Conservation (phyloP, 2,113 vertebrate genomes). For the Mungos mungo region DNA sequence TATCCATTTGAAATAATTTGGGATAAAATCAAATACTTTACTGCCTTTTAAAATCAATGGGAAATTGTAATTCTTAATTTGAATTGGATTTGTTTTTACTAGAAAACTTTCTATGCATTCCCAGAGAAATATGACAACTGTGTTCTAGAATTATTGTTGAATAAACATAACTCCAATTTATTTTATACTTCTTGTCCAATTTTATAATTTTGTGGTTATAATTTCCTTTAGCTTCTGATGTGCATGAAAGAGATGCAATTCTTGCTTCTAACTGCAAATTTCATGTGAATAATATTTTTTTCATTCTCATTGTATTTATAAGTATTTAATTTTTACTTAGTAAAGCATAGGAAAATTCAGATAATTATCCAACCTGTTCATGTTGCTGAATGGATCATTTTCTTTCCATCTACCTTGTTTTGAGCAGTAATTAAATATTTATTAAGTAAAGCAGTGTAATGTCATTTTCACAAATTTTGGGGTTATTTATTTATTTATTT, state of each 20-base stretch:
- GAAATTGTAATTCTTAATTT: not conserved
- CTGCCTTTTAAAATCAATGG: not conserved
- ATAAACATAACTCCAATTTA: not conserved
- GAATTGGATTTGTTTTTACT: not conserved
- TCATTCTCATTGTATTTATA: not conserved
- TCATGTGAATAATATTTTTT: not conserved
- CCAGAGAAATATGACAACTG: not conserved
- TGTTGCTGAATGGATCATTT: not conserved
- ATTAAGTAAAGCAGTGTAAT: not conserved
- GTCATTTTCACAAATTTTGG: not conserved
- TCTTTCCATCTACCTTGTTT: not conserved
- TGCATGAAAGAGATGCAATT: not conserved
- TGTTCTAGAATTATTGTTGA: not conserved
- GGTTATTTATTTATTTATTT: not conserved
- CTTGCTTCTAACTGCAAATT: not conserved
- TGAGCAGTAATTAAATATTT: slow-evolving; percentile 8
- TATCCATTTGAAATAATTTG: not conserved
- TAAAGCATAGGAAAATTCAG: not conserved
- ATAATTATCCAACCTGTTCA: not conserved
- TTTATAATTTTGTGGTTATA: not conserved
- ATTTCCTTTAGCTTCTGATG: slow-evolving; percentile 6
- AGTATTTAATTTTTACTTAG: not conserved
- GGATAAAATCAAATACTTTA: not conserved
- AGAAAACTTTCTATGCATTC: not conserved
- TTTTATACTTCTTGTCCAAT: not conserved